A percentile compares a stretch with the other conserved stretches of the same genome.
Conservation (phyloP, 92 coral and sea anemone species). For the Pocillopora meandrina region DNA sequence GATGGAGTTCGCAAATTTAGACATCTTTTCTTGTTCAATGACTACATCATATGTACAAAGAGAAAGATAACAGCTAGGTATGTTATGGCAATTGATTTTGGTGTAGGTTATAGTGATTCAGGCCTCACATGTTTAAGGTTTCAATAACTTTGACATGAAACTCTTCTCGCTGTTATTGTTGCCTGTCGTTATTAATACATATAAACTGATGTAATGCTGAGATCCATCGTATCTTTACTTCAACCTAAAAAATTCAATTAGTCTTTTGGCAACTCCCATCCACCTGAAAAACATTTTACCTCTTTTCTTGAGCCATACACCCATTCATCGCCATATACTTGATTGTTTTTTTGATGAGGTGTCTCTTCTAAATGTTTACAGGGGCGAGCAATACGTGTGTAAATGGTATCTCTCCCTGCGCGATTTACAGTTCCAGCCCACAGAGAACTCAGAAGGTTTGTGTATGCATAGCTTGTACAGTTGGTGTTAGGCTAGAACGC, state of each 20-base stretch:
- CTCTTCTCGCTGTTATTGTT: neutral
- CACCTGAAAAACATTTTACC: no score
- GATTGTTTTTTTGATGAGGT: neutral
- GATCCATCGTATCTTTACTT: no score
- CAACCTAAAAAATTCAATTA: no score
- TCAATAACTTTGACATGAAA: neutral
- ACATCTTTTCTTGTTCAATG: constrained; percentile 90
- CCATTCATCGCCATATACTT: no score
- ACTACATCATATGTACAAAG: constrained; percentile 85
- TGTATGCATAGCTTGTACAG: neutral
- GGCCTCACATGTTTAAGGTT: neutral
- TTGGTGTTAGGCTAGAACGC: no score
- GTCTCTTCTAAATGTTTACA: constrained; percentile 6
- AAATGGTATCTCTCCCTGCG: constrained; percentile 85
- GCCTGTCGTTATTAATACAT: neutral
- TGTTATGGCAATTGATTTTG: neutral
- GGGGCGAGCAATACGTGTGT: constrained; percentile 89
- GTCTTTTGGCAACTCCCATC: no score
- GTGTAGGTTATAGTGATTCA: neutral
- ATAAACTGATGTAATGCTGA: neutral
- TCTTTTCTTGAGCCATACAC: neutral
- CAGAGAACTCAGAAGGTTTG: constrained; percentile 91
- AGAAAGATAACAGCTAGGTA: constrained; percentile 90
- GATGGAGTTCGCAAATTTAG: constrained; percentile 97
- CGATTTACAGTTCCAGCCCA: constrained; percentile 82